These are phyloP conservation scores for Hydractinia echinata DNA, from an alignment of 30 jellyfish, hydroid and myxozoan species.

Conservation along the genomic window DNA sequence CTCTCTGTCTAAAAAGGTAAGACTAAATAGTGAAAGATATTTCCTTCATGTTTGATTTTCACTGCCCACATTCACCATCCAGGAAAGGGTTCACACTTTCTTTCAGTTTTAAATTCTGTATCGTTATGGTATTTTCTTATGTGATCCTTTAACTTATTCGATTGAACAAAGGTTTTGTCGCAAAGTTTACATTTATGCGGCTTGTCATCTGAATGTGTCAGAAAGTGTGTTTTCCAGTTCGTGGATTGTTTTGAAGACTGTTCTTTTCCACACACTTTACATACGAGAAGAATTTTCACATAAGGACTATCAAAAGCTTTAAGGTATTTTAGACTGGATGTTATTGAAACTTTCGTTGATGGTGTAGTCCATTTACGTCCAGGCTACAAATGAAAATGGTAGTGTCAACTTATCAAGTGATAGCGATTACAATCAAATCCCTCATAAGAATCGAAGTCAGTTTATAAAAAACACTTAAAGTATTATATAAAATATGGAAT, in stretches of 20 bases:
- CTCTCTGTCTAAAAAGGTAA: no score
- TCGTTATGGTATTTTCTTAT: background rate
- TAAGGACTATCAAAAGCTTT: conserved; percentile 22
- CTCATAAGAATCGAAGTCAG: no score
- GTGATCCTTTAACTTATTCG: conserved; percentile 12
- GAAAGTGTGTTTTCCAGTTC: conserved; percentile 29
- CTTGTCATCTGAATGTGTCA: conserved; percentile 20
- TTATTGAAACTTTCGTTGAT: background rate
- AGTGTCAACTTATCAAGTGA: background rate
- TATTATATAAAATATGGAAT: no score
- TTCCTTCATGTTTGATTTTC: no score
- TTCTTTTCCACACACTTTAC: conserved; percentile 24
- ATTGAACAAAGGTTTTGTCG: background rate
- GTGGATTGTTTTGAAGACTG: conserved; percentile 11
- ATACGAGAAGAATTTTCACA: conserved; percentile 7
- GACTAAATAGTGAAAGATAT: no score
- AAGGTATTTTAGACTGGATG: conserved; percentile 10
- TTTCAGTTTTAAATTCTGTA: background rate
- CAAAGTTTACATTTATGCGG: conserved; percentile 22
- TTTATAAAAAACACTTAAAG: no score
- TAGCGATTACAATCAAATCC: no score
- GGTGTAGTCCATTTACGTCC: no score
- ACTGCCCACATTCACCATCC: no score
- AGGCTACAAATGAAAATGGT: no score
- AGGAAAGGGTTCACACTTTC: no score